Evolutionary conservation across 2,888 invertebrate genomes (phyloP), one percentile per base, ranked within the genome.

Genomic region (Parnassius smintheus): DNA sequence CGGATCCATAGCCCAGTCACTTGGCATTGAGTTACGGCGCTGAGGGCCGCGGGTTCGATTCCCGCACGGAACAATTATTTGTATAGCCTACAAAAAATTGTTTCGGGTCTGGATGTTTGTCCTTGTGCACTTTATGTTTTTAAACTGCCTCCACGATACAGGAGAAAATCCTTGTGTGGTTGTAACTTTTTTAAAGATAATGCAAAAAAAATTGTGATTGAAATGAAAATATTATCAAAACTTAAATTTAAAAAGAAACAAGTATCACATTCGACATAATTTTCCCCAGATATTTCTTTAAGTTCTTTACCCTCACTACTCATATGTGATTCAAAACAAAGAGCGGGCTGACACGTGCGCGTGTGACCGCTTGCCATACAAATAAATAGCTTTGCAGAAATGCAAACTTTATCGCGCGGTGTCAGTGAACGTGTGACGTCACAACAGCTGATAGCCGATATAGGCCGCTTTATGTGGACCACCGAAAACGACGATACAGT

Each of bases 351-450:
- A 49, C 72, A 70, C 71, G 69, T 69, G 70, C 68, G 64, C 44
- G 44, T 59, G 64, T 61, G 61, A 53, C 55, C 56, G 50, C 50
- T 61, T 49, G 58, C 57, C 57, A 61, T 50, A 62, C 66, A 58
- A 70, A 64, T 62, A 64, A 68, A 64, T 62, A 62, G 54, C 59
- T 53, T 48, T 25, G 65, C 35, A 35, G n/a, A 35, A 35, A 35
- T 35, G 35, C 66, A 61, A 65, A 65, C 52, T 66, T 72, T 80
- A 79, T 81, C 72, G 64, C 72, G 64, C 61, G 61, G 70, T 66
- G 78, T 81, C 87, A 82, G 68, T 75, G 82, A 85, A 80, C 88
- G 81, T 69, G 67, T 82, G 85, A 85, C 86, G 83, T 82, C 83
- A 81, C 54, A 62, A 67, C 84, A 83, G 82, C 83, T 85, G 87